Percentiles rank a stretch among this genome's conserved stretches.
Conservation (phyloP, 2,888 invertebrate species). For the Drosophila antonietae region DNA sequence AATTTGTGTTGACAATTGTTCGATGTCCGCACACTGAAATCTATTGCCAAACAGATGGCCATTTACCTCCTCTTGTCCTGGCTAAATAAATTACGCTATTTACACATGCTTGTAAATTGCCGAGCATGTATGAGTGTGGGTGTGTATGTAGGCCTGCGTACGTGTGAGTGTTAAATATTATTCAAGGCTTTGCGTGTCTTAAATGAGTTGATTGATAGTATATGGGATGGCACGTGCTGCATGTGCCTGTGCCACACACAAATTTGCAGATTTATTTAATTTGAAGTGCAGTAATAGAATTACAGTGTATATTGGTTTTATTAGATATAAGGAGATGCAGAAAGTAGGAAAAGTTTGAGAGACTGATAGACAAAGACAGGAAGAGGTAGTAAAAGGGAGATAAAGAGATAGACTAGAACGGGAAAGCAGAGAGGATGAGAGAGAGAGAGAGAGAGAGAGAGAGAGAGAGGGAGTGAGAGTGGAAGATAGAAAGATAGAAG, state of each 20-base stretch:
- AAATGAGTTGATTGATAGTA: conserved; percentile 14
- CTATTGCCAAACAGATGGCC: conserved; percentile 38
- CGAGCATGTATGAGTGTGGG: background rate
- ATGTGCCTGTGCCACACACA: conserved; percentile 39
- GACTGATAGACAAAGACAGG: background rate
- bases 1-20: conserved; percentile 36
- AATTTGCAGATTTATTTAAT: conserved; percentile 35
- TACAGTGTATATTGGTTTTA: background rate
- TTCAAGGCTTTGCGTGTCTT: conserved; percentile 31
- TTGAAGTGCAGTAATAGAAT: background rate
- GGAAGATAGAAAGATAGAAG: no score
- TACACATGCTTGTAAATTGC: conserved; percentile 27
- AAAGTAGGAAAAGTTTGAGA: no score
- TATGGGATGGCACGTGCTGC: conserved; percentile 50
- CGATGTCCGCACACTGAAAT: conserved; percentile 11
- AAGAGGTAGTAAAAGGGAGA: no score
- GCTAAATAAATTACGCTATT: conserved; percentile 54
- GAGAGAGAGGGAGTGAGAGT: background rate
- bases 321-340: background rate
- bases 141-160: background rate
- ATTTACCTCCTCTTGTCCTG: conserved; percentile 4
- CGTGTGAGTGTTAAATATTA: conserved; percentile 36
- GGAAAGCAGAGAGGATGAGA: background rate
- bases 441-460: background rate
- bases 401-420: background rate